Evolutionary conservation across 1,140 invertebrate genomes (phyloP), one percentile per base, ranked within the genome.

Genomic region (Neuroterus valhalla): DNA sequence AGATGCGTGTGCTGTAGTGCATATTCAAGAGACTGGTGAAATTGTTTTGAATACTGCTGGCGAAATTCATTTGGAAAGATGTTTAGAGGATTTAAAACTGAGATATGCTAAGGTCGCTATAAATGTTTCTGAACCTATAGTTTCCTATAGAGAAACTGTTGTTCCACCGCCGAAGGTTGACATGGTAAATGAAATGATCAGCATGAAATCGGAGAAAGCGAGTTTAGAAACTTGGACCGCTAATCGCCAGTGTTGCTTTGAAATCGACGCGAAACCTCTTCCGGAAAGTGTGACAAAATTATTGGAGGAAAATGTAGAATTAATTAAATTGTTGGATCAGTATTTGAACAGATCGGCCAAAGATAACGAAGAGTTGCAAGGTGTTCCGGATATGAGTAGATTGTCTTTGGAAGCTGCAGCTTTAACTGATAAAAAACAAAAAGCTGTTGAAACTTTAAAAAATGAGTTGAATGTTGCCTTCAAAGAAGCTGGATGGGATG

Each of bases 31-130:
- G 84, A 98, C 94, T 10, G 99, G 99, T 0, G 98, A 99, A 88
- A 95, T 98, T 86, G 96, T 99, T 1, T 91, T 99, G n/a, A 93
- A 97, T 3, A 99, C 98, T 0, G 96, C 98, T 10, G 99, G 99
- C 0, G 98, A 99, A 91, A 96, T 99, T 8, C 99, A 99, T 91
- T 91, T 99, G 44, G 96, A 99, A 86, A 94, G 97, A 81, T 99
- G 99, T 91, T 85, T 98, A 1, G 94, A 96, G 81, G 97, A 98
- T 91, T 91, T 99, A 11, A 92, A 92, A 81, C 90, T 91, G 62
- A 93, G 94, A 79, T 98, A 96, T 91, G 96, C 96, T 0, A 96
- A 97, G 86, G 93, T 98, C 71, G 94, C 97, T 46, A 91, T 99
- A 11, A 94, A 94, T 78, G 96, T 96, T 0, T 99, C 98, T 1